These are phyloP conservation scores for Ernsta delagoae DNA, from an alignment of 2,888 invertebrate species.

Conservation along the genomic window DNA sequence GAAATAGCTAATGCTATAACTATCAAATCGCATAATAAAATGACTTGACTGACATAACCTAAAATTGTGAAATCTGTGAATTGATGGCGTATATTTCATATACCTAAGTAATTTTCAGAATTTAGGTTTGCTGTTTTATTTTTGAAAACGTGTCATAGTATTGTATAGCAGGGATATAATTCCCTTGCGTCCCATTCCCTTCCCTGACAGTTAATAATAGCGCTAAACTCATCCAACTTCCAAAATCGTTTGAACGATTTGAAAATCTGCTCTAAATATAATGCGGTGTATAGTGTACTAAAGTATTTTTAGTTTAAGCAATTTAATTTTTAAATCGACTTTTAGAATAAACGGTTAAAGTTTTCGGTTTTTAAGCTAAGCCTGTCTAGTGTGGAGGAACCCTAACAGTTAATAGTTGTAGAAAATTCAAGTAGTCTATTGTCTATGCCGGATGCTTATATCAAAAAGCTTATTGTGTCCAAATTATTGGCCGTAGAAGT, in stretches of 20 bases:
- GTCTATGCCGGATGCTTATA: neutral
- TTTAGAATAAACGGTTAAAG: no score
- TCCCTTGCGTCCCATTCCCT: neutral
- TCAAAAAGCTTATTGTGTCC: neutral
- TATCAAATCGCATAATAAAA: no score
- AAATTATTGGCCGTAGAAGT: neutral
- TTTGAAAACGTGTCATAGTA: no score
- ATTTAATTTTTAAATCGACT: neutral
- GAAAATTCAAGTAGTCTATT: constrained; percentile 2
- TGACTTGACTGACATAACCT: no score
- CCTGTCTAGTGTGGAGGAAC: neutral
- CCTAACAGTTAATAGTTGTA: neutral
- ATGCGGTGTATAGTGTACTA: no score
- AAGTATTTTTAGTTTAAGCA: no score
- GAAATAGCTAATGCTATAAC: no score
- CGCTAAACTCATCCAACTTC: neutral
- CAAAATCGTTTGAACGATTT: neutral
- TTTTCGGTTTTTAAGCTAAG: neutral
- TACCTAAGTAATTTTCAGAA: no score
- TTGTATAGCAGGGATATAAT: neutral
- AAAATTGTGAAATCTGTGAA: no score
- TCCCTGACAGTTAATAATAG: neutral
- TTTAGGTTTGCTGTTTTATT: no score
- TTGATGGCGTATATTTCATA: no score
- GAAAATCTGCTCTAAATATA: neutral